Evolutionary conservation across 2,797 vertebrate genomes (phyloP).

Genomic region (Oreortyx pictus): DNA sequence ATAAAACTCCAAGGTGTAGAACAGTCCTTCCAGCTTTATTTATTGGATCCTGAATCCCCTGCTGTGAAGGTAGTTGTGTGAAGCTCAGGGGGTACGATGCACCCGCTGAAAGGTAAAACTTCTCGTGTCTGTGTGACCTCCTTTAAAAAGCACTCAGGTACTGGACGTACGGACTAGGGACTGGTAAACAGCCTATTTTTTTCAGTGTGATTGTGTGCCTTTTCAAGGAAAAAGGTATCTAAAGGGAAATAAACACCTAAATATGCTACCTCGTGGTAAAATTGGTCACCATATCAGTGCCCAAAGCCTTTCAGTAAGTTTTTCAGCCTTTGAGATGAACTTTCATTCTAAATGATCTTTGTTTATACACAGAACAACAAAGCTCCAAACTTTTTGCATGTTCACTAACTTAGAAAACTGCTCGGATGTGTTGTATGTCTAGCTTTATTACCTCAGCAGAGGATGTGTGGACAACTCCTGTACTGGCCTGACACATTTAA

Average conservation of each 20-base stretch:
- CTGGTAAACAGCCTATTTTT: too few relatives aligned
- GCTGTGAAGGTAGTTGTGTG: too few relatives aligned
- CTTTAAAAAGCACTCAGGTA: too few relatives aligned
- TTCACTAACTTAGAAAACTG: background rate
- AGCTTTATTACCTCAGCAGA: background rate
- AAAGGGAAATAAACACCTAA: background rate
- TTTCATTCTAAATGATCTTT: background rate
- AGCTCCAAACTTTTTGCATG: background rate
- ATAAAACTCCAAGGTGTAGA: too few relatives aligned
- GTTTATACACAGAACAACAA: background rate
- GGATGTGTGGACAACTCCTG: background rate
- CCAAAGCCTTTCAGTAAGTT: background rate
- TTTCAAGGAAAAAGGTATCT: too few relatives aligned
- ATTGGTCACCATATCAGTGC: fast-evolving
- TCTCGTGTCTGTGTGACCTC: too few relatives aligned
- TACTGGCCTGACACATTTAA: background rate
- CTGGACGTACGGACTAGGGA: too few relatives aligned
- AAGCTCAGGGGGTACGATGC: too few relatives aligned
- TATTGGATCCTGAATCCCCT: too few relatives aligned
- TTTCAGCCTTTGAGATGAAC: background rate
- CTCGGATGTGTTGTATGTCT: background rate
- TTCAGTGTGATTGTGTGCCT: too few relatives aligned
- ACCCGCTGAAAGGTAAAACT: too few relatives aligned
- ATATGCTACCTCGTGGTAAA: background rate
- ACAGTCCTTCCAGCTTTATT: too few relatives aligned